These are phyloP conservation scores for Carassius auratus DNA, from an alignment of 2,113 vertebrate species.

Conservation along the genomic window DNA sequence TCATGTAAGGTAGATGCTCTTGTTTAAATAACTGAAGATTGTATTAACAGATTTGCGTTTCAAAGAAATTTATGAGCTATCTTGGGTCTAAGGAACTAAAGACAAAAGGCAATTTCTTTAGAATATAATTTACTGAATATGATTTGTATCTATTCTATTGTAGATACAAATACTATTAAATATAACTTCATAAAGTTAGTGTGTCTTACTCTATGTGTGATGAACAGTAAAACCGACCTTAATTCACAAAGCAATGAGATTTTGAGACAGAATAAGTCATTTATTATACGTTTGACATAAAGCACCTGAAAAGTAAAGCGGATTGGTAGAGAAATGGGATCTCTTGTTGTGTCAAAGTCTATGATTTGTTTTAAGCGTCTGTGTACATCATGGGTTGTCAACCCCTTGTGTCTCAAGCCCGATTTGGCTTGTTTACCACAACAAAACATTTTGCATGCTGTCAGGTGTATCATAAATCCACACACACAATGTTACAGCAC, in stretches of 20 bases:
- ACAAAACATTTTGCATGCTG: background rate
- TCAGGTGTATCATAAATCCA: background rate
- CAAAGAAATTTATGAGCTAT: background rate
- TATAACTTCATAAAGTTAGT: background rate
- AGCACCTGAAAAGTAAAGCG: background rate
- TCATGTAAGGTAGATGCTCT: background rate
- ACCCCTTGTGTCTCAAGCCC: constrained; percentile 14
- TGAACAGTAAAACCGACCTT: background rate
- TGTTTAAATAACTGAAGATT: background rate
- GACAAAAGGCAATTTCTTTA: background rate
- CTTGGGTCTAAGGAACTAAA: background rate
- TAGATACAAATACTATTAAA: background rate
- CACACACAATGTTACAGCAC: constrained; percentile 55
- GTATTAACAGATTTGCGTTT: background rate
- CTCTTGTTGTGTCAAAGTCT: constrained; percentile 54
- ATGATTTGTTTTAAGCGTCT: constrained; percentile 49
- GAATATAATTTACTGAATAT: background rate
- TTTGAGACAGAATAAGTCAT: background rate
- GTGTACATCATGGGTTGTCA: constrained; percentile 37
- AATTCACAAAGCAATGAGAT: background rate
- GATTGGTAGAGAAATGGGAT: constrained; percentile 53
- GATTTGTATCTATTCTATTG: background rate
- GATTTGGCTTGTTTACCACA: background rate
- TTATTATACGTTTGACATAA: background rate
- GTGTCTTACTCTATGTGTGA: background rate